Evolutionary conservation across 2,797 vertebrate species (phyloP).

Genomic region (Gambelia wislizenii): DNA sequence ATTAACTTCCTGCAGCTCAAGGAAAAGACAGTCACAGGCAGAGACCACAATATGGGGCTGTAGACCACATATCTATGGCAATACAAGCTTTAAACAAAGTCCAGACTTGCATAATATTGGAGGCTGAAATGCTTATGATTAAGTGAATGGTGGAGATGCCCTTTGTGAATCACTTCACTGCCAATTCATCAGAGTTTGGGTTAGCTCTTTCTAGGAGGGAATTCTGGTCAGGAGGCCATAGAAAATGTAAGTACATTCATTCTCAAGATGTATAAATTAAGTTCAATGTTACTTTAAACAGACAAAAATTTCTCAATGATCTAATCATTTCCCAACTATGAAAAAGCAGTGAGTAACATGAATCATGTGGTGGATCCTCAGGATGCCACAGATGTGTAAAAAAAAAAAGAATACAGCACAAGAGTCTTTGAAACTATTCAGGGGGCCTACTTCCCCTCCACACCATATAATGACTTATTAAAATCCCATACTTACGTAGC

Average conservation of each 20-base stretch:
- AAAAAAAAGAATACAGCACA: background rate
- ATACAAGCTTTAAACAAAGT: background rate
- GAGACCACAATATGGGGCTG: background rate
- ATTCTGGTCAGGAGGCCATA: background rate
- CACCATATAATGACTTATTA: background rate
- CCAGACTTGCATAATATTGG: constrained; percentile 16
- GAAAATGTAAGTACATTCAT: background rate
- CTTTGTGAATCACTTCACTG: constrained; percentile 45
- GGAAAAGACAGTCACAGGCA: rapidly evolving
- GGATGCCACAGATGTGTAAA: background rate
- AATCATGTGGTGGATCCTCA: background rate
- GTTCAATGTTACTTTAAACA: background rate
- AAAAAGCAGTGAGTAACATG: constrained; percentile 1
- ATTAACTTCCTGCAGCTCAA: background rate
- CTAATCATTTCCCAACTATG: background rate
- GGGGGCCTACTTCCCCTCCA: background rate
- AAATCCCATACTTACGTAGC: background rate
- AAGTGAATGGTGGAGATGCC: background rate
- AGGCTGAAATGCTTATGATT: constrained; percentile 24
- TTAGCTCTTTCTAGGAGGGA: background rate
- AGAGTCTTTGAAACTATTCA: background rate
- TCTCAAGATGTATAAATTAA: background rate
- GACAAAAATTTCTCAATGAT: background rate
- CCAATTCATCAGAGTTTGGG: rapidly evolving
- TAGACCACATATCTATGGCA: rapidly evolving